Conservation (phyloP, 2,888 invertebrate species). For the Mythimna vitellina region DNA sequence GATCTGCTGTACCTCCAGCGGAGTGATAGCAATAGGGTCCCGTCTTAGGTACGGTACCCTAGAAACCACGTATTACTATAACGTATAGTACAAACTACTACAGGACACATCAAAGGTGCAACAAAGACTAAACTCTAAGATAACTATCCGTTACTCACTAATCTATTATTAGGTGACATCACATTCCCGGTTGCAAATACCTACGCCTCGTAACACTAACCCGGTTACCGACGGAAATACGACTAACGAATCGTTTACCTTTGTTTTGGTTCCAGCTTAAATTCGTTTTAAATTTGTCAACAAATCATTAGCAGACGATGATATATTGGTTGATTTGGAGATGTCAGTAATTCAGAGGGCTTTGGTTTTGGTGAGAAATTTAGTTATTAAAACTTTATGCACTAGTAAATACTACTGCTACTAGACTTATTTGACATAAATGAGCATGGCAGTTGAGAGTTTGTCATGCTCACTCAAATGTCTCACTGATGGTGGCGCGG, state of each 20-base stretch:
- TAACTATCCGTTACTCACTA: conserved; percentile 54
- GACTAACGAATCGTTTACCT: conserved; percentile 16
- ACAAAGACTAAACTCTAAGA: conserved; percentile 10
- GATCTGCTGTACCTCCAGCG: too few relatives aligned
- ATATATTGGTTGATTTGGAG: neutral
- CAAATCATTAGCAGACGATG: neutral
- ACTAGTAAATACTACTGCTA: too few relatives aligned
- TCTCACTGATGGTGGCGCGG: too few relatives aligned
- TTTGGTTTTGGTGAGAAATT: too few relatives aligned
- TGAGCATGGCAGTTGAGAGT: too few relatives aligned
- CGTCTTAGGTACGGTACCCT: too few relatives aligned
- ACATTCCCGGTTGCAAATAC: conserved; percentile 56
- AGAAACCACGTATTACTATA: too few relatives aligned
- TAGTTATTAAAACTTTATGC: too few relatives aligned
- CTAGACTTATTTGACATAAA: too few relatives aligned
- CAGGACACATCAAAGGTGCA: neutral
- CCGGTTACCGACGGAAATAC: conserved; percentile 65
- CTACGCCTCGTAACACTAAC: conserved; percentile 54
- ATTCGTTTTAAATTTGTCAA: conserved; percentile 11
- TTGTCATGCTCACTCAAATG: too few relatives aligned
- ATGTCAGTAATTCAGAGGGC: neutral
- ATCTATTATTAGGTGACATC: conserved; percentile 62
- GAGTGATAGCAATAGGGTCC: too few relatives aligned
- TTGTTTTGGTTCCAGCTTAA: conserved; percentile 23
- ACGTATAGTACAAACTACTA: too few relatives aligned